Evolutionary conservation across 1,140 invertebrate species (phyloP).

Genomic region (Drosophila sp.): DNA sequence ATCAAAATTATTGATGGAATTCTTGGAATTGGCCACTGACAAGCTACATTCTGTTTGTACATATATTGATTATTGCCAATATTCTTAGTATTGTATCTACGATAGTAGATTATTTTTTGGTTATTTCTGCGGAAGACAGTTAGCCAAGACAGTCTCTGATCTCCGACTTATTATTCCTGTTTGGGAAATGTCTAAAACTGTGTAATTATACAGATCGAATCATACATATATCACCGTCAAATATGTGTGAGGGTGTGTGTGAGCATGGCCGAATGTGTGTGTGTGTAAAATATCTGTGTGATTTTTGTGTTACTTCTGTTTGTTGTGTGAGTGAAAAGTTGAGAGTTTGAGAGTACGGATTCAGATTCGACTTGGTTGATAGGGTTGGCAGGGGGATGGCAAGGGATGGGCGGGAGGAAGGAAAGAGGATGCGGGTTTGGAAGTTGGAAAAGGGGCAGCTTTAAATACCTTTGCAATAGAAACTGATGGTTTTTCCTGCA

Average conservation of each 20-base stretch:
- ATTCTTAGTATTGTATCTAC: no score
- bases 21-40: no score
- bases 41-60: no score
- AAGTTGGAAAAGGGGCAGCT: constrained; percentile 56
- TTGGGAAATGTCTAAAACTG: no score
- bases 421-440: not conserved
- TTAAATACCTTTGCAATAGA: constrained; percentile 83
- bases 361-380: not conserved
- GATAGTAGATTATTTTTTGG: no score
- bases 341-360: not conserved
- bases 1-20: no score
- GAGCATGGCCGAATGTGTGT: constrained; percentile 35
- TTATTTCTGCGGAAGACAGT: no score
- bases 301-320: constrained; percentile 27
- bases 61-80: no score
- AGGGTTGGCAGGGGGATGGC: not conserved
- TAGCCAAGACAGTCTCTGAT: no score
- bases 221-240: constrained; percentile 30
- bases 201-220: no score
- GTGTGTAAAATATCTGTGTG: constrained; percentile 44
- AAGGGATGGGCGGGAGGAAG: not conserved
- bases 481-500: constrained; percentile 83
- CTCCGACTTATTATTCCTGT: no score
- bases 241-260: constrained; percentile 25
- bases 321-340: constrained; percentile 11